Base-by-base conservation (phyloP, 2,888 invertebrate species). In the Philereme transversata region DNA sequence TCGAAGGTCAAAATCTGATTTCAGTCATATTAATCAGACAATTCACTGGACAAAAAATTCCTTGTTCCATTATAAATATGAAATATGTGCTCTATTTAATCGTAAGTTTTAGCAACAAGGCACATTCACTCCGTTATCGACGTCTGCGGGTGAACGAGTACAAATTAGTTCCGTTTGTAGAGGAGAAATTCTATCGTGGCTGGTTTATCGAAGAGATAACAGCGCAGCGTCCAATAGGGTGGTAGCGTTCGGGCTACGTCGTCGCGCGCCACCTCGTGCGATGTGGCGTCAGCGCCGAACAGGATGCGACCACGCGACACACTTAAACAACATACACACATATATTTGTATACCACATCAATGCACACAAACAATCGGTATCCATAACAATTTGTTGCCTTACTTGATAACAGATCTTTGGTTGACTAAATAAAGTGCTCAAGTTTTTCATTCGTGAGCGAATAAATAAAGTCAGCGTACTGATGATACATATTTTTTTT, bases 161-260 rank as follows among this genome's bases (percentile, higher is more conserved):
- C 80, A 84, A 80, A 49, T 84, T 79, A 84, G 84, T 86, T 87
- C 83, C 87, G 83, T 87, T 85, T 84, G 79, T 82, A 79, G 69
- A 78, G 80, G 88, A 90, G 91, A 92, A 90, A 91, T 89, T 88
- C 77, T 87, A 88, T 87, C 84, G 82, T 77, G 75, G 79, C 79
- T 77, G 79, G 83, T 82, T 81, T 75, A 78, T 75, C 64, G 76
- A 70, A 74, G 75, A 82, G 91, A 91, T 91, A 92, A 90, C 79
- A 82, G 68, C 82, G 74, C 79, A 82, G 68, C 82, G 74, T 69
- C 91, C 91, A 92, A 92, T 92, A 79, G 84, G 78, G 79, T 81
- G 71, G 80, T 76, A 75, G 84, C 73, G 78, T 80, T 79, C 73
- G 70, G 76, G 70, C 85, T 76, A 87, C 88, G 88, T 84, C 76